Evolutionary conservation across 2,888 invertebrate species (phyloP), one percentile per base, ranked within the genome.

Genomic region (Eucriotettix oculatus): DNA sequence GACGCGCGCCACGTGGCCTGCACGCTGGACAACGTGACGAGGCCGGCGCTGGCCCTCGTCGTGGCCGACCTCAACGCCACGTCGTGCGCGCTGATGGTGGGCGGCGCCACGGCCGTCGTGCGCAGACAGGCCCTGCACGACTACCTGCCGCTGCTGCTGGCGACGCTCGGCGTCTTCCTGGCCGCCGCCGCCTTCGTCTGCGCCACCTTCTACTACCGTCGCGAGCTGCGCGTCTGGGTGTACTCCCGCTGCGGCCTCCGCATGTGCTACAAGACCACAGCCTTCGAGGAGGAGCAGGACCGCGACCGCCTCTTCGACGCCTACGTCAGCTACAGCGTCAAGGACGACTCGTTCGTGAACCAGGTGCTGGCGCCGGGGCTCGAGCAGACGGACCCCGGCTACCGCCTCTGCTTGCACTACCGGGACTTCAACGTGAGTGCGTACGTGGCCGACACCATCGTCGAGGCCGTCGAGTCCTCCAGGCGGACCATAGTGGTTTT

Each of bases 291-390:
- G 68, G 86, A 86, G 73, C 86, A 86, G 75, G 74, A 74, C 64
- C 69, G 72, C 56, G 88, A 90, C 74, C 84, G 90, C 67, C 81
- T 92, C 57, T 96, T 91, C 74, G 97, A 98, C 75, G 95, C 93
- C 59, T 97, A 96, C 76, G 85, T 98, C 66, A 90, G 91, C 68
- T 97, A 97, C 76, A 91, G 92, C 71, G 86, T 89, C 63, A 90
- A 92, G 74, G 95, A 96, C 74, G 92, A 94, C 71, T 84, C 86
- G 57, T 94, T 93, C 74, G 92, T 95, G 52, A 86, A 86, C 67
- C 88, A 93, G 74, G 88, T 91, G 69, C 76, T 96, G 68, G 90
- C 89, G 58, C 87, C 90, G 17, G 90, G 90, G 58, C 79, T 96
- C 65, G 94, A 95, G 76, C 82, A 82, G 63, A 82, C 84, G 62